Conservation (phyloP, 2,888 invertebrate species). For the Esperia sulphurella region DNA sequence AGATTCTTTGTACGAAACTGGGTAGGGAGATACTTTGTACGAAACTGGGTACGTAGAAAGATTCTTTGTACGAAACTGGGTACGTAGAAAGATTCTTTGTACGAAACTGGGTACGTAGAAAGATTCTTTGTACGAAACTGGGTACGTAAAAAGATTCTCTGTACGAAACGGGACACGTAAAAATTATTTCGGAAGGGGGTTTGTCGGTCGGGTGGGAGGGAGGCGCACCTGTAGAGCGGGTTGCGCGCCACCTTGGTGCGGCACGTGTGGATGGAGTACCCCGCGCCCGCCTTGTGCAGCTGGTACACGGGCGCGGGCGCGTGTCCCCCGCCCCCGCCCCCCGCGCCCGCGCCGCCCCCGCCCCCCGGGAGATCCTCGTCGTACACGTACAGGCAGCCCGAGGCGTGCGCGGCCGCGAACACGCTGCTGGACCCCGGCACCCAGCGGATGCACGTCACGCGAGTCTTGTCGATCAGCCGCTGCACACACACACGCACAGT, state of each 20-base stretch:
- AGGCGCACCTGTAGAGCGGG: conserved; percentile 86
- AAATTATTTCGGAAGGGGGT: too few species aligned
- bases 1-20: too few species aligned
- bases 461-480: conserved; percentile 95
- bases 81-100: too few species aligned
- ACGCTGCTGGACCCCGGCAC: conserved; percentile 96
- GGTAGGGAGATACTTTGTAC: too few species aligned
- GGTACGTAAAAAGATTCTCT: too few species aligned
- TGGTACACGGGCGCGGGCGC: conserved; percentile 91
- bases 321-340: not conserved
- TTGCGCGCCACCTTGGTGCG: conserved; percentile 97
- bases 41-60: too few species aligned
- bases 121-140: too few species aligned
- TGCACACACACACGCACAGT: conserved; percentile 75
- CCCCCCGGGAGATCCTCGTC: conserved; percentile 94
- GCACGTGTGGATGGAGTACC: conserved; percentile 95
- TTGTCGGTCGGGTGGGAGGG: too few species aligned
- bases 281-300: conserved; percentile 95
- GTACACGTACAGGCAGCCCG: conserved; percentile 98
- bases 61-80: too few species aligned
- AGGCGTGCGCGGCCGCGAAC: conserved; percentile 96
- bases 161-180: too few species aligned
- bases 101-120: too few species aligned
- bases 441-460: conserved; percentile 98
- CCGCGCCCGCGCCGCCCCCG: conserved; percentile 80